These are phyloP conservation scores for Urocynchramus pylzowi DNA, from an alignment of 2,113 vertebrate species.

Conservation along the genomic window DNA sequence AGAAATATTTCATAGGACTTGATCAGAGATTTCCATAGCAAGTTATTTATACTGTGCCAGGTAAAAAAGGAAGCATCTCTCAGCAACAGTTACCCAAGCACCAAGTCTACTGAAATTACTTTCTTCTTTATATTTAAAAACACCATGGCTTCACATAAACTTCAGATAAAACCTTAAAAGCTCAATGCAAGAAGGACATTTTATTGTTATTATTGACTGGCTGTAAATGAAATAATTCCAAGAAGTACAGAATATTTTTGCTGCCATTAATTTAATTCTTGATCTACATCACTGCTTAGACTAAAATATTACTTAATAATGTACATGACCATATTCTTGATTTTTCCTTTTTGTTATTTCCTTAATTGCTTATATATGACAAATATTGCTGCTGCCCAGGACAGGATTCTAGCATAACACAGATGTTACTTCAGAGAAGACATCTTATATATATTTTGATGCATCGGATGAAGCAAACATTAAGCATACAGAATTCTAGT, in stretches of 20 bases:
- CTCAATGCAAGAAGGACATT: slow-evolving; percentile 27
- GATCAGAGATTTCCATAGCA: neutral
- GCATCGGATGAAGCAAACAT: neutral
- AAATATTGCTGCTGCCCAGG: neutral
- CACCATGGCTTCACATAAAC: neutral
- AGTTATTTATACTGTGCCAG: neutral
- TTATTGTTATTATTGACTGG: slow-evolving; percentile 24
- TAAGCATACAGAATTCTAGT: slow-evolving; percentile 23
- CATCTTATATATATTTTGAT: neutral
- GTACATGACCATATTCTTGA: neutral
- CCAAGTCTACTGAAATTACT: neutral
- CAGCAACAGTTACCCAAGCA: neutral
- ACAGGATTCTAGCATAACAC: neutral
- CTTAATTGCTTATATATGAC: neutral
- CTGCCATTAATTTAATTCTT: slow-evolving; percentile 7
- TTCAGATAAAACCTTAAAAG: slow-evolving; percentile 31
- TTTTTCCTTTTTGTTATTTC: neutral
- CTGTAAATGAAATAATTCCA: slow-evolving; percentile 16
- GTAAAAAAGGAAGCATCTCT: neutral
- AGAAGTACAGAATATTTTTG: slow-evolving; percentile 10
- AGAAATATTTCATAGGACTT: neutral
- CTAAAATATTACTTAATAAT: neutral
- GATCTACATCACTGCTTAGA: slow-evolving; percentile 5
- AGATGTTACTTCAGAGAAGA: slow-evolving; percentile 19
- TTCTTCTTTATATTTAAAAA: neutral